Percentiles rank a stretch among this genome's conserved stretches.
phyloP scores from a whole-genome alignment of 2,888 invertebrate genomes.

The Alcis repandata region DNA sequence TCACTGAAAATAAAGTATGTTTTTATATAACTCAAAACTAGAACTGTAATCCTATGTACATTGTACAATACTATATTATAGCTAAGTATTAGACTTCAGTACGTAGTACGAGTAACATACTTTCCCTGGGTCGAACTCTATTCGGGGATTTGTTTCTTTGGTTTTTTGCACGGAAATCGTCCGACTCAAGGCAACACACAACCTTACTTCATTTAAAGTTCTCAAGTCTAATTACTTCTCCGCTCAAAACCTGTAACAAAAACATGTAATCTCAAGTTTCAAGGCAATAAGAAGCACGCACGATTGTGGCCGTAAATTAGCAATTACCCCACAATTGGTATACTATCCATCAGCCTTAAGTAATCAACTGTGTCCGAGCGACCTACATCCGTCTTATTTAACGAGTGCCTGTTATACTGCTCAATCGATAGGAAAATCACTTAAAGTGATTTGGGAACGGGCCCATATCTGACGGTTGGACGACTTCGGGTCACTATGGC shows the following conservation, averaged over 20 bases:
- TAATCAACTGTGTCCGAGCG: constrained; percentile 58
- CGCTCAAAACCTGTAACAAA: neutral
- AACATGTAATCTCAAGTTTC: constrained; percentile 14
- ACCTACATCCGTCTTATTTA: constrained; percentile 67
- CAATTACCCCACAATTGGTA: constrained; percentile 48
- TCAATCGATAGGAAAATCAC: constrained; percentile 71
- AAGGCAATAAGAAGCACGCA: constrained; percentile 32
- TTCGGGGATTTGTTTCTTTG: no score
- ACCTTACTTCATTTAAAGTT: neutral
- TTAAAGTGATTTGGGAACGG: constrained; percentile 54
- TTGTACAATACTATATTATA: no score
- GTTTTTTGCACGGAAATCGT: no score
- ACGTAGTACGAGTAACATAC: no score
- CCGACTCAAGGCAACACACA: neutral
- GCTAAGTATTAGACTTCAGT: no score
- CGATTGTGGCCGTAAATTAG: constrained; percentile 37
- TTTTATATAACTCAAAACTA: no score
- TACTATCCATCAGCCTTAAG: constrained; percentile 54
- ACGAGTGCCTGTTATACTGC: constrained; percentile 56
- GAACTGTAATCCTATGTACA: no score
- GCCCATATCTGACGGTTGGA: constrained; percentile 40
- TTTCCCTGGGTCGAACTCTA: no score
- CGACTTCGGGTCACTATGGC: constrained; percentile 38
- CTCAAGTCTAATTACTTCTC: neutral
- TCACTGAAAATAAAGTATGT: no score